Conservation (phyloP, 2,888 invertebrate genomes). For the Trileptium ribeirensis region DNA sequence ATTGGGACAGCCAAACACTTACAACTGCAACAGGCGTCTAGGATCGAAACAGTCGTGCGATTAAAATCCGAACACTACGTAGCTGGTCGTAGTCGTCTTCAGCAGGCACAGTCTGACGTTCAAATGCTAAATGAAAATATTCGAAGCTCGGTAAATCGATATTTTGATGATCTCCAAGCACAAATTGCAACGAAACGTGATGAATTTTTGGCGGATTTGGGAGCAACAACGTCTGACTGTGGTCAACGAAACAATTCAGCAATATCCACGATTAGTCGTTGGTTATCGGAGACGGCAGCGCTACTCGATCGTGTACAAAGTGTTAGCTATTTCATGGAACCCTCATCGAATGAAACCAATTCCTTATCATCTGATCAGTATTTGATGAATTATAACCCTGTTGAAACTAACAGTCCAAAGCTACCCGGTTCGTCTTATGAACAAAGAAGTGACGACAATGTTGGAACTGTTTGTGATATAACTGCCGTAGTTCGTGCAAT, state of each 20-base stretch:
- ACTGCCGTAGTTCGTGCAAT: not conserved
- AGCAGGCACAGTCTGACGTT: not conserved
- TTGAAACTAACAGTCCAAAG: not conserved
- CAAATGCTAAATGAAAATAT: slow-evolving; percentile 17
- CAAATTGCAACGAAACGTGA: not conserved
- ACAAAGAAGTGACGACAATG: no score
- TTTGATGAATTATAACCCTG: not conserved
- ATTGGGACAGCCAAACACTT: not conserved
- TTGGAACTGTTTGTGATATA: no score
- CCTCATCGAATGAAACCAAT: not conserved
- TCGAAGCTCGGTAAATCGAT: slow-evolving; percentile 11
- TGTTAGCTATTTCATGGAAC: not conserved
- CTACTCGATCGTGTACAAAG: not conserved
- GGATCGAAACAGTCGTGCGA: not conserved
- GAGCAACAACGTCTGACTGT: not conserved
- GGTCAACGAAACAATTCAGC: not conserved
- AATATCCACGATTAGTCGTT: not conserved
- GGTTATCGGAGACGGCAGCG: not conserved
- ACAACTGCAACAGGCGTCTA: not conserved
- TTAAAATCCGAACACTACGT: not conserved
- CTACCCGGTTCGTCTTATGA: no score
- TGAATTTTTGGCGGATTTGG: not conserved
- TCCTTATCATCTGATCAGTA: not conserved
- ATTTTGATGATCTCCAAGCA: slow-evolving; percentile 13
- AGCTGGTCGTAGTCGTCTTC: not conserved